Base-by-base conservation (phyloP, 2,888 invertebrate species). In the Tipula lateralis region DNA sequence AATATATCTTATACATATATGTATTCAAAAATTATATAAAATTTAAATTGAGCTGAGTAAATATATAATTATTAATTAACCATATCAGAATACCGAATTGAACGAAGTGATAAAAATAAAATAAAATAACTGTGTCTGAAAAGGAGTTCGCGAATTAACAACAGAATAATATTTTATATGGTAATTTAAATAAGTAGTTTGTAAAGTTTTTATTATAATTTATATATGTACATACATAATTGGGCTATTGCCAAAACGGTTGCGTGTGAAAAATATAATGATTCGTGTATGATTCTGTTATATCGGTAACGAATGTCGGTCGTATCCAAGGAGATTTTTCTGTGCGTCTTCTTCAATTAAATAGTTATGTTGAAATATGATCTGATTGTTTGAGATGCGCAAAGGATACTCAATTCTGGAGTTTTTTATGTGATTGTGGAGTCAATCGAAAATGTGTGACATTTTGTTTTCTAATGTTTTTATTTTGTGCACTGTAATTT, bases 201-300 rank as follows among this genome's bases (percentile, higher is more conserved):
- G 19, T 24, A 66, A 66, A 24, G 7, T 44, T 66, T 66, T 66
- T 66, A 24, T 66, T 24, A 44, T 44, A 66, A 9, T 66, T 24
- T 39, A 7, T 32, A 32, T 7, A 5, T 32, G 7, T 32, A 32
- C 7, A 44, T 44, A 66, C 66, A 66, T 66, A 66, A 66, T 82
- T 82, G 82, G 82, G 29, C n/a, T 82, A 30, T 30, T 82, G 82
- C 82, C 82, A 82, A 82, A 82, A 82, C 29, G 30, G 82, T 82
- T 29, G 82, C 82, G 82, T 82, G 66, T 66, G 24, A 66, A 24
- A 66, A 66, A 9, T 66, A 66, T 24, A 66, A 66, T 66, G 24
- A 66, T 66, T 66, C 66, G 66, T 66, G 7, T 66, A 66, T 24
- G 24, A 66, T 24, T 66, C 19, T 44, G 2, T 24, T 66, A 66